Base-by-base conservation (phyloP, 2,888 invertebrate species). In the Eurytoma adleriae region DNA sequence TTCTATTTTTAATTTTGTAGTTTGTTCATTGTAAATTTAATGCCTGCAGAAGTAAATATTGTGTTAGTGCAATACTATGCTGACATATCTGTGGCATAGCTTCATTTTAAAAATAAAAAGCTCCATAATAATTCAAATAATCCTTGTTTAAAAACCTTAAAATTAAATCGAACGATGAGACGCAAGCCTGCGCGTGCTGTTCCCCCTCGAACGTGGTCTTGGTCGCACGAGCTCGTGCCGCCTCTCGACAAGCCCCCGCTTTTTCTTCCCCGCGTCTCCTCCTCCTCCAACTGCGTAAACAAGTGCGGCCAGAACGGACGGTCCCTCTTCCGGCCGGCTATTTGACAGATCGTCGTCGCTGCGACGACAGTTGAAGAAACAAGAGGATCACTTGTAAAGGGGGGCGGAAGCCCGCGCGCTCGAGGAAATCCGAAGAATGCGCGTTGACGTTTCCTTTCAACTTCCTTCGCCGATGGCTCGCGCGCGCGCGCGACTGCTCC, bases 291-390 rank as follows among this genome's bases (percentile, higher is more conserved):
- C 81, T 81, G 78, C 74, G 78, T 70, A 78, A 81, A 81, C 77
- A 78, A 70, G 40, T 16, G 27, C 30, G 62, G n/a, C 14, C 50
- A 70, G 57, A 71, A 50, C 24, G 67, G 40, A 10, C 40, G 40
- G 50, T 14, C 24, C 24, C 66, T 66, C 74, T 79, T 73, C 73
- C 79, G 73, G 68, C 64, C 27, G 54, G n/a, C 40, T 18, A 64
- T 75, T 80, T 80, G 80, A 80, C 80, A 80, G 76, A 80, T 80
- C 64, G 79, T 64, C 69, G 73, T 50, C 73, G 24, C 68, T 3
- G 12, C 66, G 78, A 68, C 78, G 78, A 79, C 81, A 81, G 78
- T 81, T 78, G 72, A 66, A 81, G 81, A 81, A 81, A 81, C 81
- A 81, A 81, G 78, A 74, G 73, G 64, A 64, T 56, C 74, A 75